Percentiles rank a stretch among this genome's conserved stretches.
Evolutionary conservation across 2,888 invertebrate species (phyloP).

Genomic region (Elaeidobius kamerunicus): DNA sequence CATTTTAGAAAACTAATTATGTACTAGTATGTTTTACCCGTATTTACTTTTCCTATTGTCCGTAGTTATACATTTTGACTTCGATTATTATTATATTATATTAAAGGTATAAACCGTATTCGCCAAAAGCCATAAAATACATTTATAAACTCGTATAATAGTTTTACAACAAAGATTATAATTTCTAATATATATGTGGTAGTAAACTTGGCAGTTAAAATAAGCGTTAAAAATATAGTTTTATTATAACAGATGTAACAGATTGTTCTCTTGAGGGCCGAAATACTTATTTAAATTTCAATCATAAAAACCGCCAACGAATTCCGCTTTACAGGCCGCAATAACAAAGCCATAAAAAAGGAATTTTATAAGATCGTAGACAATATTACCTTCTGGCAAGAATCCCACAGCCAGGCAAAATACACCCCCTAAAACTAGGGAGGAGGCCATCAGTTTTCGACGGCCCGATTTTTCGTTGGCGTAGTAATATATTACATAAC

Average conservation of each 20-base stretch:
- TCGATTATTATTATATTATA: too few relatives aligned
- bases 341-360: constrained; percentile 12
- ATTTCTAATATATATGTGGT: too few relatives aligned
- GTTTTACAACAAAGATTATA: too few relatives aligned
- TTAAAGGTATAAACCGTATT: too few relatives aligned
- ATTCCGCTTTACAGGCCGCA: constrained; percentile 3
- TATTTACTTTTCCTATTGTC: too few relatives aligned
- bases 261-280: background rate
- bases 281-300: constrained; percentile 1
- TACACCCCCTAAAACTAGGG: constrained; percentile 59
- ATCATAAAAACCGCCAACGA: constrained; percentile 7
- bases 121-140: too few relatives aligned
- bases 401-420: constrained; percentile 51
- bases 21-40: too few relatives aligned
- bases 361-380: constrained; percentile 23
- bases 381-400: constrained; percentile 32
- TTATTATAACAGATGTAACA: background rate
- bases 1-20: too few relatives aligned
- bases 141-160: too few relatives aligned
- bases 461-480: constrained; percentile 62
- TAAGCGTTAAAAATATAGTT: too few relatives aligned
- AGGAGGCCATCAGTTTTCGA: constrained; percentile 59
- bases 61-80: too few relatives aligned
- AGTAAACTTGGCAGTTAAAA: too few relatives aligned
- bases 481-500: constrained; percentile 60